Percentiles rank a stretch among this genome's conserved stretches.
phyloP scores from a whole-genome alignment of 2,888 invertebrate species.

The Amblyjoppa proteus region DNA sequence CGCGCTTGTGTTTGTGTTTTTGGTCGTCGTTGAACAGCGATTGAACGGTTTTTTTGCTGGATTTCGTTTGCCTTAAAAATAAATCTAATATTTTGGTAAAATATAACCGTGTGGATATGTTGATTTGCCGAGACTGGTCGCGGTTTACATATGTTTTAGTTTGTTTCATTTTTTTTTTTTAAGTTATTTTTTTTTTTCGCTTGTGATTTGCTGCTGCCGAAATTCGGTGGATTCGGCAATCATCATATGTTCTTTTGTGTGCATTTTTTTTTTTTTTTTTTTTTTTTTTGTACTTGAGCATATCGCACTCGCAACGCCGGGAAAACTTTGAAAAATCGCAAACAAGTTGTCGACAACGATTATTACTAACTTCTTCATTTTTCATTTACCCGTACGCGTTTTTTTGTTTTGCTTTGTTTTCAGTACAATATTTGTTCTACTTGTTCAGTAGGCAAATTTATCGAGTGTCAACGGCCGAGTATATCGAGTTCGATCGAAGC shows the following conservation, averaged over 20 bases:
- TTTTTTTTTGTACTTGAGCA: slow-evolving; percentile 75
- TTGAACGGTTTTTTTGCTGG: slow-evolving; percentile 15
- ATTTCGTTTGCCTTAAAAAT: slow-evolving; percentile 33
- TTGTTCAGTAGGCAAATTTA: slow-evolving; percentile 32
- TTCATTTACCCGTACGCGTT: background rate
- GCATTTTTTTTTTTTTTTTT: slow-evolving; percentile 74
- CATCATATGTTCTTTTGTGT: slow-evolving; percentile 17
- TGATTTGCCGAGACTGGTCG: slow-evolving; percentile 69
- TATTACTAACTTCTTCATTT: slow-evolving; percentile 28
- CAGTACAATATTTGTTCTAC: background rate
- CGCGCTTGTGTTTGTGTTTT: slow-evolving; percentile 43
- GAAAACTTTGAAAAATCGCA: slow-evolving; percentile 58
- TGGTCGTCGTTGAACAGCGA: slow-evolving; percentile 44
- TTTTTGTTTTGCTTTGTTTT: slow-evolving; percentile 1
- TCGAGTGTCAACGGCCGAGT: slow-evolving; percentile 32
- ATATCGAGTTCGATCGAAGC: slow-evolving; percentile 13
- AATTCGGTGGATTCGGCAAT: slow-evolving; percentile 47
- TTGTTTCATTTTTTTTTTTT: slow-evolving; percentile 38
- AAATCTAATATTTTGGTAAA: slow-evolving; percentile 49
- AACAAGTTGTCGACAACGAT: slow-evolving; percentile 47
- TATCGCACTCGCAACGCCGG: slow-evolving; percentile 65
- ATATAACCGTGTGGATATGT: slow-evolving; percentile 72
- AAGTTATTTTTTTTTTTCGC: background rate
- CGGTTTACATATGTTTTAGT: slow-evolving; percentile 62
- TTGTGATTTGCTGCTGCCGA: slow-evolving; percentile 22